Base-by-base conservation (phyloP, 1,140 invertebrate species). In the Apocrypta bakeri region DNA sequence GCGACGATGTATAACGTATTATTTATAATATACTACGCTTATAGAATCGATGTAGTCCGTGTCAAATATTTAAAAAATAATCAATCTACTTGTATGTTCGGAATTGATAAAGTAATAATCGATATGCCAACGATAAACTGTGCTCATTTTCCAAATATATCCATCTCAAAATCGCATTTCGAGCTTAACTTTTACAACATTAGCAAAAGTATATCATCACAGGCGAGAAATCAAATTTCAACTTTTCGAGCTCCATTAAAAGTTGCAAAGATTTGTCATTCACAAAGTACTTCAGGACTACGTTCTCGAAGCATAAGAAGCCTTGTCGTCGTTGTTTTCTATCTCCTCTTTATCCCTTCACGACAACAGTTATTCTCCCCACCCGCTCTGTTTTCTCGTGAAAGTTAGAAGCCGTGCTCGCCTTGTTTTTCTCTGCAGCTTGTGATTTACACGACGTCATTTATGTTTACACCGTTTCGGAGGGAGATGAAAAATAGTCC, bases 381-480 rank as follows among this genome's bases (percentile, higher is more conserved):
- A 37, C 68, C 3, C 2, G 33, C 17, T 21, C 8, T 37, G 68
- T 37, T 56, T 9, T 6, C 14, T 56, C 64, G 8, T n/a, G 25
- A 37, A 71, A 71, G 33, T 40, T 71, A 17, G 68, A 71, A 37
- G 68, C 68, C 21, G 27, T 14, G 7, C 9, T 21, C 48, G 48
- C 48, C 21, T 56, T 21, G 48, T 56, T 56, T 56, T 56, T 71
- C 9, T 37, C 14, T n/a, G 17, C 68, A 56, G 21, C n/a, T n/a
- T 71, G 21, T 71, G 68, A 71, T 71, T 71, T 71, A 71, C 29
- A 31, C 68, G 14, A 37, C 27, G 68, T 71, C 68, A 8, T 71
- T 71, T 71, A 31, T 37, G 68, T n/a, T n/a, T n/a, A 56, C 48
- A 56, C 3, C 48, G 21, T 56, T 56, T 56, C 48, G 3, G 48